These are phyloP conservation scores for Aleiodes testaceus DNA, from an alignment of 2,888 invertebrate species.

Conservation along the genomic window DNA sequence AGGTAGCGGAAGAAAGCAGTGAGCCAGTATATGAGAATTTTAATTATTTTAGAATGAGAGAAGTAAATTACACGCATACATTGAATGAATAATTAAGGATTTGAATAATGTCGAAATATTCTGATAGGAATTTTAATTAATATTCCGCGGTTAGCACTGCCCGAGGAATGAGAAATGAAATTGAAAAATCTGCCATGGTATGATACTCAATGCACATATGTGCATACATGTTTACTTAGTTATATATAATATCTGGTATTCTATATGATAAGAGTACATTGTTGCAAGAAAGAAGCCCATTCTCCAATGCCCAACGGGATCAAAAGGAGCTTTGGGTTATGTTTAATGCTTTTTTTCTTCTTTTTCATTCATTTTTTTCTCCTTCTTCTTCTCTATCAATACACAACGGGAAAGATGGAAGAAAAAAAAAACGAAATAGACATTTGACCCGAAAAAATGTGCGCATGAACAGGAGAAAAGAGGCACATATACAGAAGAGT, in stretches of 20 bases:
- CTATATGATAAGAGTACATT: no score
- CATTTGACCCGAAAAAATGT: no score
- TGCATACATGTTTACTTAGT: neutral
- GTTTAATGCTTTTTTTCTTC: no score
- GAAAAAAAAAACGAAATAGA: no score
- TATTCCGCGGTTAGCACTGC: conserved; percentile 49
- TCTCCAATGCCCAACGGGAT: neutral
- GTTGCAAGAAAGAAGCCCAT: no score
- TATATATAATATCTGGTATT: no score
- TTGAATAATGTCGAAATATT: conserved; percentile 53
- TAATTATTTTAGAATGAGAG: conserved; percentile 3
- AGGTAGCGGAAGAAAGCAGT: neutral
- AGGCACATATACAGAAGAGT: neutral
- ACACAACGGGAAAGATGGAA: neutral
- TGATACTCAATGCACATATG: neutral
- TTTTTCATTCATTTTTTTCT: no score
- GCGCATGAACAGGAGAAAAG: neutral
- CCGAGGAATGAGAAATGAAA: neutral
- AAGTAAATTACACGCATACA: neutral
- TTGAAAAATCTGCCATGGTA: neutral
- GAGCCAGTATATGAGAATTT: conserved; percentile 29
- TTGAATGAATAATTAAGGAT: conserved; percentile 22
- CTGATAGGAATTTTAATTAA: conserved; percentile 65
- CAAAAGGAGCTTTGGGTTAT: no score
- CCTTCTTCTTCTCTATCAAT: conserved; percentile 17